Percentiles rank a stretch among this genome's conserved stretches.
Conservation (phyloP, 2,888 invertebrate species). For the Ectemnius cavifrons region DNA sequence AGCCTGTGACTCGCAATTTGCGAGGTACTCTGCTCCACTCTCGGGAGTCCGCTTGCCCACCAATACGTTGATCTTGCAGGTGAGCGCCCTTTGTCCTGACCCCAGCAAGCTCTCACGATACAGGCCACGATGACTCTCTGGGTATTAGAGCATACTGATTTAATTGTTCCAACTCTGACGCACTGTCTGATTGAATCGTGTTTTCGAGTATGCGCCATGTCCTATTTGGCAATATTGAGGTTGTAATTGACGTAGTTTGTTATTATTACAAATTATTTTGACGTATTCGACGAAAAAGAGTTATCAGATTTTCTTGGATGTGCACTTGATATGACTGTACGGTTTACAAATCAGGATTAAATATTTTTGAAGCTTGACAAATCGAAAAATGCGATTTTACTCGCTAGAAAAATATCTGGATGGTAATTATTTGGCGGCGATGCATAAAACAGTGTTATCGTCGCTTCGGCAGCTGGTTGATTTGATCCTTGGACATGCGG, state of each 20-base stretch:
- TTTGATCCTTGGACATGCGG: conserved; percentile 2
- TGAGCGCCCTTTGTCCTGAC: not conserved
- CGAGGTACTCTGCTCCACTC: conserved; percentile 22
- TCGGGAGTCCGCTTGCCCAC: not conserved
- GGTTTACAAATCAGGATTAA: no score
- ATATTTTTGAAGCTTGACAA: no score
- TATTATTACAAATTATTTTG: no score
- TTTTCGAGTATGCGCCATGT: no score
- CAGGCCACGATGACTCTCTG: not conserved
- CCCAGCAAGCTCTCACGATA: conserved; percentile 2
- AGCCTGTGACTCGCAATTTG: conserved; percentile 40
- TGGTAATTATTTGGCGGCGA: conserved; percentile 1
- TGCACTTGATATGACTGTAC: no score
- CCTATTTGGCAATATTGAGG: no score
- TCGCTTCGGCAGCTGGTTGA: not conserved
- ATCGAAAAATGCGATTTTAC: no score
- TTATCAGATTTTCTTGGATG: no score
- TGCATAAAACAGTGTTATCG: not conserved
- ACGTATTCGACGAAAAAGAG: no score
- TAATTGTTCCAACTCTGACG: not conserved
- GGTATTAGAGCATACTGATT: not conserved
- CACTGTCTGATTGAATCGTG: no score
- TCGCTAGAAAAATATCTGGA: not conserved
- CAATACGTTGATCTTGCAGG: not conserved
- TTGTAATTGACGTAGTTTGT: no score